Base-by-base conservation (phyloP, 2,888 invertebrate species). In the Drosophila borealis region DNA sequence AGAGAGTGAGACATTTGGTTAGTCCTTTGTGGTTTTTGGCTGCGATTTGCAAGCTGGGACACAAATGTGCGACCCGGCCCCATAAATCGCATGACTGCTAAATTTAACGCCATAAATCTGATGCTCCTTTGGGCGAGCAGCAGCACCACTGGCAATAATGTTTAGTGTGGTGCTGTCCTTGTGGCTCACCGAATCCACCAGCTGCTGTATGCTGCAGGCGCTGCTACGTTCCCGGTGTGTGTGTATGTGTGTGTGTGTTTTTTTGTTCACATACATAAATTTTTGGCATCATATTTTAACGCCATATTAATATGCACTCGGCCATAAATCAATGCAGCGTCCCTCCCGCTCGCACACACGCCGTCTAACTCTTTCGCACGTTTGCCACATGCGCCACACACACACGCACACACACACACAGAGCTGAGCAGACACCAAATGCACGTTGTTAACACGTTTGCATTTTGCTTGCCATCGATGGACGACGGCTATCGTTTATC, bases 231-330 rank as follows among this genome's bases (percentile, higher is more conserved):
- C 10, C 21, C 17, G 8, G 29, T 29, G 29, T 29, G 29, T 29
- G 29, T 8, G 8, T 29, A 1, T 8, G 25, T 25, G 25, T 25
- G 25, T 25, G 25, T 25, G 25, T 39, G 13, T 34, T 48, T 71
- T 78, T 80, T 77, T 85, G 61, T 25, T 44, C 64, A 53, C 85
- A 74, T 77, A 85, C 86, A 85, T 77, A 85, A 80, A 85, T 88
- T 85, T 88, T 67, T 72, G 79, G 86, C 83, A 85, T 85, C 85
- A 85, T 85, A 85, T 85, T 88, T 85, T 85, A 85, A 84, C 85
- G 84, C 88, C 88, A 84, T 88, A 84, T 88, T 84, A 84, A 88
- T 85, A 85, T 85, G 88, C 84, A 85, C 85, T 81, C 79, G 69
- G 41, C 68, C 70, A 82, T 84, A 83, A 87, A 83, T 83, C 83